Evolutionary conservation across 1,140 invertebrate species (phyloP), one percentile per base, ranked within the genome.

Genomic region (Phthorimaea operculella): DNA sequence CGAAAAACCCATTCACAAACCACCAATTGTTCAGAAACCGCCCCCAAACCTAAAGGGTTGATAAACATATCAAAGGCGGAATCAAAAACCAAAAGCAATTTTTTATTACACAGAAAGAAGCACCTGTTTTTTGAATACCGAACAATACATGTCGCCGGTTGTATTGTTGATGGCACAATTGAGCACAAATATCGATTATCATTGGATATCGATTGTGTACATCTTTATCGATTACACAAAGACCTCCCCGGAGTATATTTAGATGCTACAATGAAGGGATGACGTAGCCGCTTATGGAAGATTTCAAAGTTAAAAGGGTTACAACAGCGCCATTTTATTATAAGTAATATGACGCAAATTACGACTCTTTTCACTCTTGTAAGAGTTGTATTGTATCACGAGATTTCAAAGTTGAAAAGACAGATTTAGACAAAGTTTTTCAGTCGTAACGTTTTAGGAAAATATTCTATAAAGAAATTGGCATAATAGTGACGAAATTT

Each of bases 41-140:
- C 79, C 82, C 69, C 71, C 60, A 68, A 62, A 64, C 71, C 66
- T 64, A 83, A 80, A 83, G 82, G 76, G 74, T 83, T 82, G 79
- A 85, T 85, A 83, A 83, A 83, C 76, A 83, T 85, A 82, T 85
- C 76, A 83, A 83, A 82, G 63, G 60, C 47, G 21, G 21, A 28
- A 28, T 28, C 21, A 28, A 28, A 28, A 28, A 28, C 6, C 21
- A 28, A 28, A 28, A 28, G 21, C 21, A 28, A n/a, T 28, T 51
- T 62, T 70, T 70, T 63, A 61, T 69, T 55, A 66, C 63, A 70
- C 62, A 28, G 21, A 28, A 28, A 28, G 70, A 58, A 63, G 78
- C 74, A 81, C 80, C 78, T 83, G 76, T 85, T 79, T 79, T 73
- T 76, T 72, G 64, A 63, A 68, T 58, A 59, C 39, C 34, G 53